Base-by-base conservation (phyloP, 2,797 vertebrate species). In the Onychomys torridus region DNA sequence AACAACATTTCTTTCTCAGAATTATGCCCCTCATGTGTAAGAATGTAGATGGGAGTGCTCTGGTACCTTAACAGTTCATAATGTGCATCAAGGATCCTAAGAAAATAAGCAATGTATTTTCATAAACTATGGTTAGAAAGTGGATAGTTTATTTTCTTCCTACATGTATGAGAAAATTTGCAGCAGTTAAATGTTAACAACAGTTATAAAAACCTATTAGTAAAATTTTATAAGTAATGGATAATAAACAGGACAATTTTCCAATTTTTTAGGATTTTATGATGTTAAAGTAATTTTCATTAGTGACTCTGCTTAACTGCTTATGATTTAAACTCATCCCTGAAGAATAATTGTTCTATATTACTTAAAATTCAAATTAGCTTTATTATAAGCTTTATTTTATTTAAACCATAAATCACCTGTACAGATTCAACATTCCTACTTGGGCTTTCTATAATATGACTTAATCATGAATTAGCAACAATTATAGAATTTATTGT, bases 351-450 rank as follows among this genome's bases (percentile, higher is more conserved):
- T n/a, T 93, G 77, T 69, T 82, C 77, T 25, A 17, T 5, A 29
- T 46, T 89, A 84, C 34, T 93, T 95, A 93, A 94, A 69, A 87
- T 89, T 90, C 49, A 91, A 76, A 71, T 93, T 75, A 93, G 23
- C 10, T 59, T 83, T 86, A 10, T 61, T 88, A 2, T 86, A 71
- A 49, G 3, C 82, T 90, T 93, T 89, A 79, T 78, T 91, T 96
- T n/a, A 91, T 77, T 93, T 93, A 93, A 87, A 69, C 6, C 34
- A 1, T 90, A 79, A 93, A 69, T 91, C 34, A 94, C 32, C 9
- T 82, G 16, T 73, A 89, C 2, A 82, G 46, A 19, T 19, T 90
- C 46, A 92, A 46, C 67, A 91, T 69, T 78, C 1, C 6, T 93
- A 11, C 32, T 83, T 82, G 91, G 73, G 32, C 11, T 93, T 91